Evolutionary conservation across 1,140 invertebrate species (phyloP), one percentile per base, ranked within the genome.

Genomic region (Saccostrea echinata): DNA sequence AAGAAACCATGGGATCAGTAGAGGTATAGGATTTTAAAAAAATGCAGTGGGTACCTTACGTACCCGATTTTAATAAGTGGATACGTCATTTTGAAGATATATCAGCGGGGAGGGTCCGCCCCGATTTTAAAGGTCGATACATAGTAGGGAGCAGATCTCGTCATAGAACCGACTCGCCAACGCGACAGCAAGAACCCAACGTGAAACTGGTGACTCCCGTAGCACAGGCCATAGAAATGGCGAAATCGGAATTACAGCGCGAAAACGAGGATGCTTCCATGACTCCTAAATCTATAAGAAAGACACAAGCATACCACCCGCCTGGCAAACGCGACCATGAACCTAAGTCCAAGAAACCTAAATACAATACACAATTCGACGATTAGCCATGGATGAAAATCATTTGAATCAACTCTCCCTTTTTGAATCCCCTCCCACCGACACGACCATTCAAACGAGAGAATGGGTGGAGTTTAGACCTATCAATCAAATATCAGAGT

Each of bases 381-480:
- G n/a, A 52, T 43, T 83, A 83, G 43, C 43, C n/a, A 76, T 86
- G 85, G 64, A 86, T 16, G 85, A 86, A 80, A 80, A 86, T 76
- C 85, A 86, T 64, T 35, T 76, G 43, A 57, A 86, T 52, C 64
- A 71, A 21, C 24, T 86, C 30, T 76, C 85, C 86, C 27, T 89
- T 13, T 89, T 89, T 82, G 82, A 83, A 71, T 21, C 88, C 9
- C 55, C 85, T 12, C 55, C 84, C 4, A 80, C 82, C 35, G 43
- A 84, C 52, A 64, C 85, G 8, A 53, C 43, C 21, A 53, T 84
- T n/a, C 24, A 21, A 57, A 52, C 35, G 4, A 88, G 82, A 76
- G 88, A 88, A 84, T 88, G 88, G 84, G 64, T 88, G 13, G 76
- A 51, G 51, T 86, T 80, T 83, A 55, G 84, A 51, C 88, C 88